These are phyloP conservation scores for Morinoia aosen DNA, from an alignment of 2,888 invertebrate genomes.

Conservation along the genomic window DNA sequence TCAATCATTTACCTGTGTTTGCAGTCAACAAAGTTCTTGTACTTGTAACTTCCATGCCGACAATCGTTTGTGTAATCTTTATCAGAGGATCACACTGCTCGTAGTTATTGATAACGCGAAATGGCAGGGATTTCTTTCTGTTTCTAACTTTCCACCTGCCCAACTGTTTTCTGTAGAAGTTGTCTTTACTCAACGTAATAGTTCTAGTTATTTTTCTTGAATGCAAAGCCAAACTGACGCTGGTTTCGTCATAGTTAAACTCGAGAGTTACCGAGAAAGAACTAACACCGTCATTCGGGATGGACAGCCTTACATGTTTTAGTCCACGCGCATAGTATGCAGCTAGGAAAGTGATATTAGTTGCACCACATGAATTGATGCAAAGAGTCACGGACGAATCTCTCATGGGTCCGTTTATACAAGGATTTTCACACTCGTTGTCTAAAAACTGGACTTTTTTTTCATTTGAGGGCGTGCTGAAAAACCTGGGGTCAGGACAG, in stretches of 20 bases:
- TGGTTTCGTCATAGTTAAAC: not conserved
- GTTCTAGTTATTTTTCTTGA: not conserved
- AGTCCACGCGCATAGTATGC: not conserved
- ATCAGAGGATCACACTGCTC: not conserved
- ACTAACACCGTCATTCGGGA: not conserved
- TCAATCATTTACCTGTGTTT: too few species aligned
- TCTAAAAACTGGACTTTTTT: not conserved
- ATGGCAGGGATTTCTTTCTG: not conserved
- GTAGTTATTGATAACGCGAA: not conserved
- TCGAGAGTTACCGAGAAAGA: not conserved
- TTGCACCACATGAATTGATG: not conserved
- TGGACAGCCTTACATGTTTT: not conserved
- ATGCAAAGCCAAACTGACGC: not conserved
- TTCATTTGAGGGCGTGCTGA: not conserved
- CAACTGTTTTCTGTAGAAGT: not conserved
- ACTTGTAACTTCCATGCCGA: not conserved
- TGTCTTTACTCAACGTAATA: not conserved
- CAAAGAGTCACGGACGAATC: not conserved
- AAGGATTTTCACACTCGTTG: not conserved
- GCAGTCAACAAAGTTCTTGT: not conserved
- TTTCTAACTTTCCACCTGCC: not conserved
- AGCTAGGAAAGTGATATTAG: not conserved
- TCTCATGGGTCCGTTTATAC: not conserved
- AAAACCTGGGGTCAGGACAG: not conserved
- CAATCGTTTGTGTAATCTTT: not conserved